These are phyloP conservation scores for Parnassius orleans DNA, from an alignment of 2,888 invertebrate genomes.

Conservation along the genomic window DNA sequence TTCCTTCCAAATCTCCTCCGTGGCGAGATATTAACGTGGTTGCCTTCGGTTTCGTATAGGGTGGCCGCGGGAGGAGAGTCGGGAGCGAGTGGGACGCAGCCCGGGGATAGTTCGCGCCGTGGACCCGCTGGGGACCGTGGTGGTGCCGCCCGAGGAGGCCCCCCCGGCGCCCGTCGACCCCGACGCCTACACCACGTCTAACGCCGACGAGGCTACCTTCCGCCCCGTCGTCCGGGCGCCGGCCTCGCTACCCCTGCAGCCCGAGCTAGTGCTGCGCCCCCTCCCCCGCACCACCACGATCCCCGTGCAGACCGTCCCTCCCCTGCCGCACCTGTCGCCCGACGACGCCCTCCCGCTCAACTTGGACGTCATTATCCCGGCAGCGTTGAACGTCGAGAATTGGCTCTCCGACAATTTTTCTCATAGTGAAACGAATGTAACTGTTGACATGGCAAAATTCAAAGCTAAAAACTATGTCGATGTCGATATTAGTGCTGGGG, in stretches of 20 bases:
- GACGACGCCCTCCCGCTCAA: slow-evolving; percentile 38
- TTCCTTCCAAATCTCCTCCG: slow-evolving; percentile 48
- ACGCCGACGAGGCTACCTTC: slow-evolving; percentile 85
- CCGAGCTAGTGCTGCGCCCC: slow-evolving; percentile 50
- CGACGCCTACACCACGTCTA: slow-evolving; percentile 67
- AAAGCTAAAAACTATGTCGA: not conserved
- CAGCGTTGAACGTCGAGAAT: slow-evolving; percentile 38
- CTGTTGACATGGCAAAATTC: not conserved
- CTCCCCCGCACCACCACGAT: slow-evolving; percentile 64
- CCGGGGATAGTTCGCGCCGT: slow-evolving; percentile 85
- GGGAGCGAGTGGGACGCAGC: slow-evolving; percentile 41
- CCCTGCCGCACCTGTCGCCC: slow-evolving; percentile 31
- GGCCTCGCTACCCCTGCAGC: slow-evolving; percentile 40
- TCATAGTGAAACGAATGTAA: not conserved
- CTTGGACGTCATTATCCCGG: slow-evolving; percentile 44
- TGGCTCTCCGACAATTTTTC: slow-evolving; percentile 29
- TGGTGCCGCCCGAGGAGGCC: slow-evolving; percentile 59
- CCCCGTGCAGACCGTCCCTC: slow-evolving; percentile 51
- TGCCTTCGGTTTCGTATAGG: slow-evolving; percentile 93
- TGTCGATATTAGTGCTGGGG: not conserved
- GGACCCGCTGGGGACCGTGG: slow-evolving; percentile 88
- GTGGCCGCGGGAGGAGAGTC: slow-evolving; percentile 60
- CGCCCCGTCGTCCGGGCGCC: slow-evolving; percentile 83
- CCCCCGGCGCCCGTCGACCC: slow-evolving; percentile 68
- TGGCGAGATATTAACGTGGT: slow-evolving; percentile 59